phyloP scores from a whole-genome alignment of 1,140 invertebrate species.

The Platyscapa corneri region DNA sequence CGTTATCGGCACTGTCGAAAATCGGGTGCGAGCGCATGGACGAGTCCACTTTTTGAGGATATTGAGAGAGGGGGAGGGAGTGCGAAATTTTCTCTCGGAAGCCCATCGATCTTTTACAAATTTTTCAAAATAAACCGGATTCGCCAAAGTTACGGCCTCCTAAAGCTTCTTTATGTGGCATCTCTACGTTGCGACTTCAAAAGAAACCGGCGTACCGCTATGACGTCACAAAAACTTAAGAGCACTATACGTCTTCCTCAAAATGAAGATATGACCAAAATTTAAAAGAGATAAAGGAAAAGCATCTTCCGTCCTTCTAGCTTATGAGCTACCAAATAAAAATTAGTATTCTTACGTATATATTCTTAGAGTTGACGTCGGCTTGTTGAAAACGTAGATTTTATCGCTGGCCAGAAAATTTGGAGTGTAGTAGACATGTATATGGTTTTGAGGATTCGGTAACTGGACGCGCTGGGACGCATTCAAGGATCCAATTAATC shows the following conservation, averaged over 20 bases:
- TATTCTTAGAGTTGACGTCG: background rate
- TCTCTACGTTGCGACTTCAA: background rate
- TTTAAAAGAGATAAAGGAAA: background rate
- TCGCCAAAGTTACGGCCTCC: background rate
- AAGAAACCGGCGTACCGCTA: background rate
- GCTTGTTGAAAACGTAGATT: background rate
- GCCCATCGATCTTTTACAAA: background rate
- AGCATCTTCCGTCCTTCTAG: background rate
- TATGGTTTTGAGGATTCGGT: background rate
- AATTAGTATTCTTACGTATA: background rate
- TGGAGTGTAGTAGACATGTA: background rate
- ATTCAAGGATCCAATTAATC: background rate
- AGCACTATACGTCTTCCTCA: background rate
- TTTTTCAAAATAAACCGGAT: background rate
- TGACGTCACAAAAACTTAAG: background rate
- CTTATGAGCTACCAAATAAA: background rate
- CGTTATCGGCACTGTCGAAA: too few relatives aligned
- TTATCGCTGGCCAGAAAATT: background rate
- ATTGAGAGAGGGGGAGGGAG: too few relatives aligned
- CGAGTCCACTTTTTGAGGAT: too few relatives aligned
- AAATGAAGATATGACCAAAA: constrained; percentile 8
- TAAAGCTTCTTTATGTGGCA: background rate
- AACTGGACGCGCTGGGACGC: background rate
- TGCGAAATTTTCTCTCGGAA: too few relatives aligned
- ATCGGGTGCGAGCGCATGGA: too few relatives aligned